Evolutionary conservation across 2,797 vertebrate genomes (phyloP), one percentile per base, ranked within the genome.

Genomic region (Setipinna tenuifilis): DNA sequence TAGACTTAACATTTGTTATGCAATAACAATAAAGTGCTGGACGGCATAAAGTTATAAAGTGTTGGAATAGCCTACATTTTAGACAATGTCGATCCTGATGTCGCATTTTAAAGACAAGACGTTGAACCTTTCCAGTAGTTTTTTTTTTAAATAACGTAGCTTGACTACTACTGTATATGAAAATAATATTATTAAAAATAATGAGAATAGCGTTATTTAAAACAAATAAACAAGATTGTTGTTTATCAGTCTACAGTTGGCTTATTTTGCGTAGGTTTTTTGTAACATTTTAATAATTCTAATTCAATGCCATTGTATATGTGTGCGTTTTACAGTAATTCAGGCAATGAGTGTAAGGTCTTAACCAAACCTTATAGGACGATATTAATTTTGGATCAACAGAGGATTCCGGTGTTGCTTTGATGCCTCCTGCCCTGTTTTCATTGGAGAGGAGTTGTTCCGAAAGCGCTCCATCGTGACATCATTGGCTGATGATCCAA

Each of bases 401-500:
- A 44, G n/a, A 78, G 31, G 71, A 78, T 28, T 41, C 50, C 68
- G 92, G 88, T 88, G 90, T 90, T 61, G 85, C 62, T 83, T 57
- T 46, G 87, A 82, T 87, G 83, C 85, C 35, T 78, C 71, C 89
- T 90, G 88, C 90, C 50, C 85, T 86, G 90, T 89, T 94, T 91
- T 91, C 91, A 94, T 95, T 94, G 94, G 94, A 94, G 91, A 90
- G 90, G 87, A 91, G 87, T 85, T 85, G 86, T 81, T 88, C 90
- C 90, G 50, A 88, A 89, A 82, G 85, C 84, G 91, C 88, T 88
- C 91, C 89, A 4, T 41, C 84, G 88, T 95, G 95, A 96, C 95
- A 94, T 95, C 94, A 95, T 92, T 91, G 92, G 92, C 93, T 94
- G 87, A 92, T 90, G 93, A 95, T 83, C 88, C 89, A 85, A 85